Conservation (phyloP, 2,113 vertebrate species). For the Recurvirostra avosetta region DNA sequence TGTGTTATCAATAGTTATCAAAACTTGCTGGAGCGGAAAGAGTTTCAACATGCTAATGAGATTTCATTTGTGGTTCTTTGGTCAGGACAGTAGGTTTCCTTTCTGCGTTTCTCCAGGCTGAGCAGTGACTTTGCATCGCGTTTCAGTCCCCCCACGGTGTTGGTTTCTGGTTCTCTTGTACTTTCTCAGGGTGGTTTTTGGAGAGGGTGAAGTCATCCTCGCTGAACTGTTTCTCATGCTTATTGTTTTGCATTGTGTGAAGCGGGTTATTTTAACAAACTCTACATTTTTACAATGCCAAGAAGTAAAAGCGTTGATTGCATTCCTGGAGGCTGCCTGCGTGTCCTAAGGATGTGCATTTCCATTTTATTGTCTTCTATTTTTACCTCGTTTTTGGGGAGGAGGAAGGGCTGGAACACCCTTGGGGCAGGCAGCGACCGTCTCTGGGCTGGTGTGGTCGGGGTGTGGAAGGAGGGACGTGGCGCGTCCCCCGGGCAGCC, state of each 20-base stretch:
- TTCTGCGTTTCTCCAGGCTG: not conserved
- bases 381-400: not conserved
- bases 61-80: not conserved
- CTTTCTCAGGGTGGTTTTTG: not conserved
- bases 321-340: not conserved
- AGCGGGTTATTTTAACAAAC: not conserved
- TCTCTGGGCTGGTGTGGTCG: not conserved
- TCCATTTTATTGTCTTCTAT: conserved; percentile 40
- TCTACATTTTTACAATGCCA: not conserved
- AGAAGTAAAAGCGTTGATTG: not conserved
- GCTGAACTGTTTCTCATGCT: not conserved
- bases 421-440: not conserved
- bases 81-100: not conserved
- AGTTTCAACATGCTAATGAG: conserved; percentile 7
- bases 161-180: not conserved
- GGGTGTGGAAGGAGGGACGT: not conserved
- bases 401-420: conserved; percentile 39
- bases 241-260: not conserved
- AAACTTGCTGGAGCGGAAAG: conserved; percentile 4
- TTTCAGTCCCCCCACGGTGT: not conserved
- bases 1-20: conserved; percentile 14
- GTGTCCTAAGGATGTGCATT: not conserved
- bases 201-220: not conserved
- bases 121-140: not conserved
- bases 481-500: not conserved